Percentiles rank a stretch among this genome's conserved stretches.
Conservation (phyloP, 1,140 invertebrate genomes). For the Nymphalis io region DNA sequence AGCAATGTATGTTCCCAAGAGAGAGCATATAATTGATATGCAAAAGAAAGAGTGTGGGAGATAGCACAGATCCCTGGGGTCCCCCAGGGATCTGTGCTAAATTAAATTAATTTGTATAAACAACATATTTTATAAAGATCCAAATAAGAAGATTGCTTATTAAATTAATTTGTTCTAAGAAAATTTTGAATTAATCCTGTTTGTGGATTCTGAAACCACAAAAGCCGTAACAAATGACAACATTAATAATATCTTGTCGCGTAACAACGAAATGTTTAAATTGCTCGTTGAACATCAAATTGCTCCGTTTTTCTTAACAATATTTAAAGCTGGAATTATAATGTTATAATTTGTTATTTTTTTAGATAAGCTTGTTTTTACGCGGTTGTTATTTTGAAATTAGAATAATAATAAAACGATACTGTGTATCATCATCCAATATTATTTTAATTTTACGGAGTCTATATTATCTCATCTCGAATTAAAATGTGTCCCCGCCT, state of each 20-base stretch:
- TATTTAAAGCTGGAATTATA: neutral
- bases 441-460: too few relatives aligned
- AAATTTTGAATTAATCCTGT: constrained; percentile 14
- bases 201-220: constrained; percentile 26
- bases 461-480: too few relatives aligned
- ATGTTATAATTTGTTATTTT: neutral
- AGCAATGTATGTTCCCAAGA: too few relatives aligned
- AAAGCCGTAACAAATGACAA: constrained; percentile 32
- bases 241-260: constrained; percentile 34
- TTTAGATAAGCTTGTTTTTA: neutral
- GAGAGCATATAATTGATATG: too few relatives aligned
- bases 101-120: too few relatives aligned
- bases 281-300: constrained; percentile 31
- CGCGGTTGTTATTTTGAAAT: neutral
- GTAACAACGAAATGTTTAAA: constrained; percentile 29
- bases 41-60: too few relatives aligned
- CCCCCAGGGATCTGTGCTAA: too few relatives aligned
- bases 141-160: constrained; percentile 1
- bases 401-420: too few relatives aligned
- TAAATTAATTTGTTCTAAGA: neutral
- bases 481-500: too few relatives aligned
- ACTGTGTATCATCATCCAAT: too few relatives aligned
- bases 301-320: constrained; percentile 18
- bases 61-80: too few relatives aligned
- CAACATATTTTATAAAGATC: too few relatives aligned